Base-by-base conservation (phyloP, 2,888 invertebrate species). In the Cotesia congregata region DNA sequence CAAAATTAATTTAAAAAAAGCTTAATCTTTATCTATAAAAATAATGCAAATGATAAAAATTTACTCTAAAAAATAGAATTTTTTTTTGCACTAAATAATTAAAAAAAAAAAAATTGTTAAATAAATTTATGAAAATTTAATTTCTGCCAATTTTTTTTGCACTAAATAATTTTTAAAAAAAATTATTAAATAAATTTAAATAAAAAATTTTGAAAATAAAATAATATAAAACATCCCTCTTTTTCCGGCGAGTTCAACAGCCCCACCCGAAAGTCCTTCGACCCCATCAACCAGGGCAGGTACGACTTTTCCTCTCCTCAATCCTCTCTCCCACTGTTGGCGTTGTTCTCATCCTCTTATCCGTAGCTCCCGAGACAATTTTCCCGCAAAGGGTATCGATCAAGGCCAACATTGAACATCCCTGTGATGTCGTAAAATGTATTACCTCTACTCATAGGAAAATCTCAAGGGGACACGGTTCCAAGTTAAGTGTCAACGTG, bases 361-460 rank as follows among this genome's bases (percentile, higher is more conserved):
- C 3, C 30, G 30, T n/a, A 40, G 67, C 38, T 67, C 41, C 65
- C 69, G 73, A 74, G 74, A 74, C 73, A 73, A 73, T 68, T 74
- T 74, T 69, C 69, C 73, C 41, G 62, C 73, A 65, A 73, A 77
- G 70, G 77, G 64, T 69, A 73, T 77, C 77, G 77, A 77, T 77
- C 77, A 77, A 77, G 77, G 77, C 70, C 69, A 77, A 70, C 73
- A 30, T 30, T 30, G 30, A 30, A 30, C 30, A 65, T 62, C 67
- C 59, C 62, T 64, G 20, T 20, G 59, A 39, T 62, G 20, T 61
- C 64, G 62, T 73, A 50, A 73, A 65, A 73, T 65, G 40, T 40
- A 41, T 70, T 50, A 50, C 70, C 50, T 60, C 65, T 39, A 62
- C 39, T 41, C 64, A 65, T 62, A 50, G 20, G 64, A 50, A 64